A percentile compares a stretch with the other conserved stretches of the same genome.
Evolutionary conservation across 2,113 vertebrate species (phyloP).

Genomic region (Microcebus tavaratra): DNA sequence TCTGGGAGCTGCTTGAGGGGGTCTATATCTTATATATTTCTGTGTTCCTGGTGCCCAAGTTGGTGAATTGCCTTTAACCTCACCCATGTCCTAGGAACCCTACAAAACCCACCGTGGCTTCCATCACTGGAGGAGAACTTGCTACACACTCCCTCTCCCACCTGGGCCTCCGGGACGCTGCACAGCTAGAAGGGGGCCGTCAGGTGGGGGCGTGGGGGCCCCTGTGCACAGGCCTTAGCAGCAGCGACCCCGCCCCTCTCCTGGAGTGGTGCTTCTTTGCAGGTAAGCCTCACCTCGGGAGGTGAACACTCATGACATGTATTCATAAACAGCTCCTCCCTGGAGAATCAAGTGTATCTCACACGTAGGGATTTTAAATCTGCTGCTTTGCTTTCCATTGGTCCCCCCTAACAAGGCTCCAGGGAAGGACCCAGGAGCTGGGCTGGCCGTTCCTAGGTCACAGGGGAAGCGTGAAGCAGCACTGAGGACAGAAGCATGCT

Average conservation of each 20-base stretch:
- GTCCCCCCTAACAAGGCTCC: slow-evolving; percentile 51
- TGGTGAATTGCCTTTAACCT: neutral
- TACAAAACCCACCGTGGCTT: neutral
- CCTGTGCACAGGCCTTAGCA: neutral
- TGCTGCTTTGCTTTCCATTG: neutral
- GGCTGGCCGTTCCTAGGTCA: neutral
- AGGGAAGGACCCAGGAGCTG: neutral
- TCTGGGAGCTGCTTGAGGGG: neutral
- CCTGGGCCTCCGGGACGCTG: neutral
- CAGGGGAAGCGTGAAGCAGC: neutral
- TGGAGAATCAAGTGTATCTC: neutral
- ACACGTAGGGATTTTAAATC: slow-evolving; percentile 14
- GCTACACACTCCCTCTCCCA: neutral
- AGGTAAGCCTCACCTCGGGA: neutral
- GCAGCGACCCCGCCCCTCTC: neutral
- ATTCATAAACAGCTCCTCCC: slow-evolving; percentile 10
- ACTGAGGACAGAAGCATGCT: neutral
- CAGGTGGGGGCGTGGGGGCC: accelerated
- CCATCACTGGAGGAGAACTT: neutral
- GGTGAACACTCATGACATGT: neutral
- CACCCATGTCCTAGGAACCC: neutral
- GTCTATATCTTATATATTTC: neutral
- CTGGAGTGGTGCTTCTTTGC: neutral
- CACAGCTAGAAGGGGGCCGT: neutral
- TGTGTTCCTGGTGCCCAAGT: neutral